Conservation (phyloP, 2,888 invertebrate species). For the Buathra laborator region DNA sequence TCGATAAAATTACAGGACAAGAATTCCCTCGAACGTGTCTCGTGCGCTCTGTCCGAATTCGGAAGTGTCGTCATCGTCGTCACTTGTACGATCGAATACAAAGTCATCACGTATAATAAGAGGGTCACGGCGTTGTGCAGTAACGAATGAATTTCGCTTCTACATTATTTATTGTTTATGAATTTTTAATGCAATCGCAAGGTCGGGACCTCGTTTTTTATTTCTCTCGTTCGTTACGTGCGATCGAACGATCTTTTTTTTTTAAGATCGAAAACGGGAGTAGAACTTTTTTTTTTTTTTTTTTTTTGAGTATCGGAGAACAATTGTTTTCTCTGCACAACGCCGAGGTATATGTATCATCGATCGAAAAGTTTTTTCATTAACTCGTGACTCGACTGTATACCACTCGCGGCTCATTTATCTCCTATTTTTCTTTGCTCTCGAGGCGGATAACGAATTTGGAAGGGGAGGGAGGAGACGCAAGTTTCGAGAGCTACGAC, state of each 20-base stretch:
- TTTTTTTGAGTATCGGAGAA: neutral
- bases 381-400: neutral
- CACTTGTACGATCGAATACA: neutral
- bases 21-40: neutral
- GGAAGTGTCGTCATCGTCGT: slow-evolving; percentile 27
- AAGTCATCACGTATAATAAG: slow-evolving; percentile 32
- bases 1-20: slow-evolving; percentile 3
- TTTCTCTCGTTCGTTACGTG: too few species aligned
- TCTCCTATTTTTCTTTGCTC: slow-evolving; percentile 26
- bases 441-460: neutral
- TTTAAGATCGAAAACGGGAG: neutral
- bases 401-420: slow-evolving; percentile 4
- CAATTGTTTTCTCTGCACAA: slow-evolving; percentile 1
- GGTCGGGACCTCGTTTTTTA: slow-evolving; percentile 14
- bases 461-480: neutral
- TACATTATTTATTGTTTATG: slow-evolving; percentile 5
- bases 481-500: slow-evolving; percentile 25
- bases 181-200: slow-evolving; percentile 10
- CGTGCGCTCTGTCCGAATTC: slow-evolving; percentile 18
- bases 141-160: slow-evolving; percentile 3
- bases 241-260: neutral
- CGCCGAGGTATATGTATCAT: neutral
- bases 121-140: slow-evolving; percentile 34
- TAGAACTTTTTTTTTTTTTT: neutral
- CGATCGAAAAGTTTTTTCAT: neutral